Evolutionary conservation across 37 sponge, comb jelly and placozoan species (phyloP).

Genomic region (Cladorhizidae sp.): DNA sequence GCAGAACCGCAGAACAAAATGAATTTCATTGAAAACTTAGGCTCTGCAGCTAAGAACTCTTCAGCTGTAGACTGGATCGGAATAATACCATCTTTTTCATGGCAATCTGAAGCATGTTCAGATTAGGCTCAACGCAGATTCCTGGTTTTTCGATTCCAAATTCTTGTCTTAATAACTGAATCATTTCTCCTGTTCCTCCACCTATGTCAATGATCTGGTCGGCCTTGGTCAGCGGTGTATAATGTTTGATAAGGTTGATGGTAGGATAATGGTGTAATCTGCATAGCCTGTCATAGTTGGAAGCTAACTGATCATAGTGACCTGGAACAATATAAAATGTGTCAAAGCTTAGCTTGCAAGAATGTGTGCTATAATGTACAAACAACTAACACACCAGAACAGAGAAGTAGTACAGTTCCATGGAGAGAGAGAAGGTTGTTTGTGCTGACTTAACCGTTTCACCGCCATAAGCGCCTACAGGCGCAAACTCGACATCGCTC

Average conservation of each 20-base stretch:
- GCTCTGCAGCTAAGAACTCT: conserved; percentile 2
- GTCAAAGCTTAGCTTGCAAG: no score
- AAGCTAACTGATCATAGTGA: not conserved
- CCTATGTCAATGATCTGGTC: conserved; percentile 2
- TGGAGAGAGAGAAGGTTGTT: no score
- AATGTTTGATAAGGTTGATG: not conserved
- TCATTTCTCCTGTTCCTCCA: not conserved
- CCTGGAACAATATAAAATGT: no score
- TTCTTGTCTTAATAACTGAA: not conserved
- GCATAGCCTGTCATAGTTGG: not conserved
- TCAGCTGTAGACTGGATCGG: conserved; percentile 9
- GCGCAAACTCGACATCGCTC: no score
- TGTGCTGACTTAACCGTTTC: no score
- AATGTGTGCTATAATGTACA: no score
- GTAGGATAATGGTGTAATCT: not conserved
- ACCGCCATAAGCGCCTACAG: no score
- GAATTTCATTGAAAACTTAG: not conserved
- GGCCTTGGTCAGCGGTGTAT: not conserved
- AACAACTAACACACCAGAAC: no score
- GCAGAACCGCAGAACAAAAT: not conserved
- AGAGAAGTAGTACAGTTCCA: no score
- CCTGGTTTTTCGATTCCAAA: not conserved
- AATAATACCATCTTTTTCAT: not conserved
- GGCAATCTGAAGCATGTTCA: not conserved
- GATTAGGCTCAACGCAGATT: conserved; percentile 2